A percentile compares a stretch with the other conserved stretches of the same genome.
Conservation (phyloP, 2,888 invertebrate genomes). For the Cataglyphis albicans region DNA sequence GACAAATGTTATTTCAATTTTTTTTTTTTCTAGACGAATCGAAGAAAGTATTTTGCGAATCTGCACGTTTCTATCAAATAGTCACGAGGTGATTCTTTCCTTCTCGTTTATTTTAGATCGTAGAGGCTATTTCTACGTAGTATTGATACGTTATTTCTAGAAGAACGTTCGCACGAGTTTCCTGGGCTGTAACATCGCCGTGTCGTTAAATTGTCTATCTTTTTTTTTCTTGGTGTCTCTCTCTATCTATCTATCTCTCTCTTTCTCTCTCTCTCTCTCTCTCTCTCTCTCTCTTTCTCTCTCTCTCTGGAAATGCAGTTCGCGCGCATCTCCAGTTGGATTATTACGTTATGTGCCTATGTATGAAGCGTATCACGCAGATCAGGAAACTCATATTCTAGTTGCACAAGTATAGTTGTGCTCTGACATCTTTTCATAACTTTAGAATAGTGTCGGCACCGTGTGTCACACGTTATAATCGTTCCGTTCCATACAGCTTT, state of each 20-base stretch:
- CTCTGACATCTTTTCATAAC: slow-evolving; percentile 62
- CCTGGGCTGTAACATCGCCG: slow-evolving; percentile 59
- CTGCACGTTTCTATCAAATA: slow-evolving; percentile 57
- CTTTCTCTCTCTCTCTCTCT: neutral
- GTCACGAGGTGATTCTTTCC: slow-evolving; percentile 60
- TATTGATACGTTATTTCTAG: slow-evolving; percentile 71
- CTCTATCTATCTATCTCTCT: neutral
- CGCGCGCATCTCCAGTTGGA: slow-evolving; percentile 3
- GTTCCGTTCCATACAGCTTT: slow-evolving; percentile 68
- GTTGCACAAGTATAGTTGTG: slow-evolving; percentile 62
- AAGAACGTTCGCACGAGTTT: slow-evolving; percentile 76
- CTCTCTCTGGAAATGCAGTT: slow-evolving; percentile 9
- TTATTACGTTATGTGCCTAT: neutral
- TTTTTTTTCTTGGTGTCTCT: neutral
- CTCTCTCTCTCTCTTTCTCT: neutral
- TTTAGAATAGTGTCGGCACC: slow-evolving; percentile 56
- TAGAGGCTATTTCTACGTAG: slow-evolving; percentile 75
- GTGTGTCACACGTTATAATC: slow-evolving; percentile 61
- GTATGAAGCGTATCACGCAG: slow-evolving; percentile 17
- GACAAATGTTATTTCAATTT: neutral
- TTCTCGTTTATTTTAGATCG: slow-evolving; percentile 65
- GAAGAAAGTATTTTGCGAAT: slow-evolving; percentile 59
- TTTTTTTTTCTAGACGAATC: neutral
- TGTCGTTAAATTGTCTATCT: neutral
- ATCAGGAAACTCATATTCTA: slow-evolving; percentile 63